Conservation (phyloP, 64 coral and sea anemone genomes). For the Catalaphyllia jardinei region DNA sequence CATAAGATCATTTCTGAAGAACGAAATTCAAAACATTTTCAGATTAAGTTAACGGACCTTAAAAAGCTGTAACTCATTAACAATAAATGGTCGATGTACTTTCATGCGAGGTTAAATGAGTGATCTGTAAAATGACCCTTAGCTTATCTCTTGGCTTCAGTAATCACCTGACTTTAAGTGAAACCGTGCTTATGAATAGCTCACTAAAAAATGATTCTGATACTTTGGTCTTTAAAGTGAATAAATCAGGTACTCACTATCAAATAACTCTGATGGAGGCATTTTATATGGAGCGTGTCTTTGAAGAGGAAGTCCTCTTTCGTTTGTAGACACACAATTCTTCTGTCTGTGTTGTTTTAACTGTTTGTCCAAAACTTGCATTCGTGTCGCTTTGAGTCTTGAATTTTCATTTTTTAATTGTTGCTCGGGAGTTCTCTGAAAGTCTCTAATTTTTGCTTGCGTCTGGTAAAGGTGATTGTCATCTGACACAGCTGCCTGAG, state of each 20-base stretch:
- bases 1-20: background rate
- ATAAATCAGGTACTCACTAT: conserved; percentile 17
- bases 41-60: too few species aligned
- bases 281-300: background rate
- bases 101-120: too few species aligned
- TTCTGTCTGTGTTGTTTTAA: background rate
- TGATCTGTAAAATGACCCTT: too few species aligned
- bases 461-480: background rate
- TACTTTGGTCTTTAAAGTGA: background rate
- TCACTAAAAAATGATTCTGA: background rate
- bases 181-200: background rate
- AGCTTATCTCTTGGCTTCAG: too few species aligned
- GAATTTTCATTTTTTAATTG: background rate
- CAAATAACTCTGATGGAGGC: background rate
- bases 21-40: background rate
- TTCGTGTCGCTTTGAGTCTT: background rate
- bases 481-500: background rate
- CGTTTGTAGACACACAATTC: background rate
- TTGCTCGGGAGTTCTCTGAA: background rate
- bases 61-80: too few species aligned
- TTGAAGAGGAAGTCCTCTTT: background rate
- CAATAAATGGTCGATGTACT: too few species aligned
- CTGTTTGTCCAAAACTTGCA: background rate
- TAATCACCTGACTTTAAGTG: too few species aligned
- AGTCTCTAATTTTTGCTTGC: conserved; percentile 1